Conservation (phyloP, 1,140 invertebrate species). For the Teleopsis dalmanni region DNA sequence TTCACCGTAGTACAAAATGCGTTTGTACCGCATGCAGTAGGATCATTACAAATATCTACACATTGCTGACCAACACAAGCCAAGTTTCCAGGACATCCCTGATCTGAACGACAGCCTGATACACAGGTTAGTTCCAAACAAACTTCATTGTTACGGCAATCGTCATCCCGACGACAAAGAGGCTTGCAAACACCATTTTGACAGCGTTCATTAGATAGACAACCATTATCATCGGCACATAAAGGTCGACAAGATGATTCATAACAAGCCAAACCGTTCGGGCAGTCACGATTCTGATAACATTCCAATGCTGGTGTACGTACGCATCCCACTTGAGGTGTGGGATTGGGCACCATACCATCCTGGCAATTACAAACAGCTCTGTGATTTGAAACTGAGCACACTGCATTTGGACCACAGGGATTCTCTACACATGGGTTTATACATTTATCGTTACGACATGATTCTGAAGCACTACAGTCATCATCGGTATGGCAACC, state of each 20-base stretch:
- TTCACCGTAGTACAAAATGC: slow-evolving; percentile 60
- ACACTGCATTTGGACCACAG: slow-evolving; percentile 76
- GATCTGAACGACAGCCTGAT: slow-evolving; percentile 72
- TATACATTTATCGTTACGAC: slow-evolving; percentile 67
- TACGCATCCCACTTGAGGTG: slow-evolving; percentile 73
- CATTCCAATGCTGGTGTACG: slow-evolving; percentile 64
- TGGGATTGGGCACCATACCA: slow-evolving; percentile 76
- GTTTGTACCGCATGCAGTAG: slow-evolving; percentile 78
- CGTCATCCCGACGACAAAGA: slow-evolving; percentile 64
- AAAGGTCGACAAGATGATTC: slow-evolving; percentile 64
- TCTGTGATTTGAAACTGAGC: slow-evolving; percentile 71
- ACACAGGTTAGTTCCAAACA: slow-evolving; percentile 72
- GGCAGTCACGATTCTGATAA: slow-evolving; percentile 64
- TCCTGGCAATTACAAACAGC: slow-evolving; percentile 70
- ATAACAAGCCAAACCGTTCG: slow-evolving; percentile 59
- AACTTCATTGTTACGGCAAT: slow-evolving; percentile 76
- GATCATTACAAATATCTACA: slow-evolving; percentile 65
- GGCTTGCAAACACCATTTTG: slow-evolving; percentile 60
- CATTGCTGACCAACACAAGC: slow-evolving; percentile 73
- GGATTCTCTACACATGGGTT: slow-evolving; percentile 70
- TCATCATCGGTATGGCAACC: slow-evolving; percentile 82
- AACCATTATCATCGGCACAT: slow-evolving; percentile 66
- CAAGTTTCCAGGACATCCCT: slow-evolving; percentile 61
- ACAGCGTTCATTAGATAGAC: slow-evolving; percentile 75
- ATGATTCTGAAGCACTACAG: slow-evolving; percentile 73